These are phyloP conservation scores for Meteorus sp. DNA, from an alignment of 1,140 invertebrate species.

Conservation along the genomic window DNA sequence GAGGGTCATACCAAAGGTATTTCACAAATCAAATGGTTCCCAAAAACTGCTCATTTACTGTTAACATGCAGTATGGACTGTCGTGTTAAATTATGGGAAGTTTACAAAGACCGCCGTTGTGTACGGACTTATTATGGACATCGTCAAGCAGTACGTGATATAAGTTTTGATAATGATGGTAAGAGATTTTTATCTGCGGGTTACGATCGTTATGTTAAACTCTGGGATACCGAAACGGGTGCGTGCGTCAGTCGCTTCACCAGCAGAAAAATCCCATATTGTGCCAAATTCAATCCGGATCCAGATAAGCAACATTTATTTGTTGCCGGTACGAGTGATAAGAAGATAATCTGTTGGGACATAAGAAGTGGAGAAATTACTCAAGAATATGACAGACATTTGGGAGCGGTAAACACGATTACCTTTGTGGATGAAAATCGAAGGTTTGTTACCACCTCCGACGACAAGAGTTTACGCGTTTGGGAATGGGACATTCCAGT, in stretches of 20 bases:
- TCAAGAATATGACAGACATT: conserved; percentile 98
- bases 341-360: conserved; percentile 99
- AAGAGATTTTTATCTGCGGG: conserved; percentile 92
- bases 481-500: conserved; percentile 99
- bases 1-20: conserved; percentile 97
- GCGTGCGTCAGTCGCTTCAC: conserved; percentile 90
- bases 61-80: conserved; percentile 96
- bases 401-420: conserved; percentile 98
- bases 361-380: conserved; percentile 90
- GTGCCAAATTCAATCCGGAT: conserved; percentile 97
- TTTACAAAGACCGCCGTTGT: conserved; percentile 92
- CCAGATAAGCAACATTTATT: conserved; percentile 96
- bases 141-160: conserved; percentile 93
- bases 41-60: conserved; percentile 90
- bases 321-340: conserved; percentile 97
- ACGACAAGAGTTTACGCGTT: conserved; percentile 97
- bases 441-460: conserved; percentile 96
- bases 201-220: conserved; percentile 92
- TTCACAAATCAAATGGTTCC: conserved; percentile 94
- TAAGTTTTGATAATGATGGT: conserved; percentile 95
- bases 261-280: conserved; percentile 94
- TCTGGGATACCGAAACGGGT: conserved; percentile 99
- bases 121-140: conserved; percentile 97
- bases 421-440: conserved; percentile 99
- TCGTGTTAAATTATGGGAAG: conserved; percentile 98